Conservation (phyloP, 2,797 vertebrate species). For the Phoxinus dragarum region DNA sequence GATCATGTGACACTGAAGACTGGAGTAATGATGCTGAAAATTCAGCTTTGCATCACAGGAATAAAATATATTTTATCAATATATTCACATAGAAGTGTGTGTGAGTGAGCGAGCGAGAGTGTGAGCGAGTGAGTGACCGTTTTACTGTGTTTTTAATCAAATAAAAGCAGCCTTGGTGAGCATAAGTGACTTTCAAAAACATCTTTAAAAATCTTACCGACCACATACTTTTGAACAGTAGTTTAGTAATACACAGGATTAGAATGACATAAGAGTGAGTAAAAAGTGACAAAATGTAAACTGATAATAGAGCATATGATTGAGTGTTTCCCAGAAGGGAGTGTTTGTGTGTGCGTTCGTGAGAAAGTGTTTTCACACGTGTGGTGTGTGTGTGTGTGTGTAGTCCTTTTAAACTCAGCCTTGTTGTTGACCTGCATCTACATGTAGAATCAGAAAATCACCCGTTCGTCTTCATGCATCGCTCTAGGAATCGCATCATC, state of each 20-base stretch:
- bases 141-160: not conserved
- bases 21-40: too few species aligned
- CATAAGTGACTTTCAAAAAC: not conserved
- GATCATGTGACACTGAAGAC: too few species aligned
- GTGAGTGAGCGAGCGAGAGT: too few species aligned
- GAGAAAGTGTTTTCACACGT: constrained; percentile 17
- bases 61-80: too few species aligned
- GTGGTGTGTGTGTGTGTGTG: not conserved
- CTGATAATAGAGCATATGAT: too few species aligned
- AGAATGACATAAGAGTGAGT: not conserved
- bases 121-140: too few species aligned
- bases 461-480: too few species aligned
- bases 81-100: too few species aligned
- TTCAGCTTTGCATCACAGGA: too few species aligned
- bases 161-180: not conserved
- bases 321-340: not conserved
- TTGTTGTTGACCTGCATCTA: constrained; percentile 23
- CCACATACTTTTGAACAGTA: not conserved
- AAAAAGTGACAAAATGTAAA: not conserved
- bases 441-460: not conserved
- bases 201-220: accelerated
- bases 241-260: not conserved
- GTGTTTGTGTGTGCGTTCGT: not conserved
- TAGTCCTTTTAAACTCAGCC: not conserved
- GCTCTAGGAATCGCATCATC: not conserved